Base-by-base conservation (phyloP, 2,888 invertebrate genomes). In the Mechanitis messenoides region DNA sequence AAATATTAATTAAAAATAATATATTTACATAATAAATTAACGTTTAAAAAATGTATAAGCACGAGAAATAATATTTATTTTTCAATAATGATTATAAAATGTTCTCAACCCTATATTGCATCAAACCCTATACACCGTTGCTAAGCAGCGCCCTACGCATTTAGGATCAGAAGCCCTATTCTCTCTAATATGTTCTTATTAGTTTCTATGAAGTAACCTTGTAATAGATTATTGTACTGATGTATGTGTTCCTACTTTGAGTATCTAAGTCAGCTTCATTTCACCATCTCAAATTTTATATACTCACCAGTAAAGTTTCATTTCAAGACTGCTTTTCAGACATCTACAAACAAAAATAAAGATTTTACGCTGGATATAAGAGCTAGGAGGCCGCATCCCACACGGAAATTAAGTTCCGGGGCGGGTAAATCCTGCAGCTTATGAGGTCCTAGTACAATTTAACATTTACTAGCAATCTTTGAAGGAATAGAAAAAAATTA, bases 71-170 rank as follows among this genome's bases (percentile, higher is more conserved):
- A 20, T 20, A 20, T 20, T 20, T 20, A 20, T 20, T 20, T 20
- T 20, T 20, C 20, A 20, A 20, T 20, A 20, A 20, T 20, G 20
- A 20, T 20, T 20, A 20, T 20, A 20, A 20, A 20, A 20, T 20
- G 20, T 20, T 20, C 20, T 20, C 20, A 20, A 20, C 20, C 20
- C 20, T 20, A 20, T 42, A 42, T 9, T 2, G 3, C 9, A 1
- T 42, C 6, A 9, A 42, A 42, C 42, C 42, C 42, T 42, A 42
- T 42, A 3, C 42, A 9, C 9, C 62, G 72, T 72, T 71, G 72
- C 72, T 59, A 61, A 63, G 72, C 70, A 68, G 67, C 68, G 35
- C 71, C 72, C 71, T 62, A 42, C 59, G 45, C 56, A 50, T 55
- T 45, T 60, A 53, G 56, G 60, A 62, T 55, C 60, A 60, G 60